Evolutionary conservation across 2,888 invertebrate genomes (phyloP), one percentile per base, ranked within the genome.

Genomic region (Julus scanicus): DNA sequence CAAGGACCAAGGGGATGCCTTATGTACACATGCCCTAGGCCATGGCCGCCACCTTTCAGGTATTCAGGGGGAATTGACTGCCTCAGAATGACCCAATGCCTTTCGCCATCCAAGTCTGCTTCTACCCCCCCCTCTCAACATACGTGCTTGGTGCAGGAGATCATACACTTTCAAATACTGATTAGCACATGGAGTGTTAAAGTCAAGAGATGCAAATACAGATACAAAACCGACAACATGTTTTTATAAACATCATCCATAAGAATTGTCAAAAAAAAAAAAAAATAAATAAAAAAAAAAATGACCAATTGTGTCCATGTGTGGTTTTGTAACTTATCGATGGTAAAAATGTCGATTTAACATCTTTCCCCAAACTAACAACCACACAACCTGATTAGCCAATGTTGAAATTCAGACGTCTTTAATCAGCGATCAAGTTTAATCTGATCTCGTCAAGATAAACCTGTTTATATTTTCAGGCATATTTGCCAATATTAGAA

Each of bases 21-120:
- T 80, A 37, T 80, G 80, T 37, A 80, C 80, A 80, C 80, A 80
- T 20, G 80, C 80, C 80, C 80, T 20, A 20, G 80, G 80, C 37
- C 80, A 80, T 80, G 80, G 37, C 11, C 80, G 80, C 80, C 80
- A 80, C 80, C 80, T 80, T 80, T 29, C 80, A 80, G 80, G 80
- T 80, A 80, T 80, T 80, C 80, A 53, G 80, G 80, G 71, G 80
- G 80, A 80, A 80, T 80, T 80, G 80, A 80, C 80, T 80, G 80
- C 80, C 37, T 29, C 80, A 80, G 37, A 80, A 80, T 80, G 80
- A 80, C 80, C 80, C 71, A 63, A 71, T 71, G 71, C 17, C 63
- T n/a, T 6, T 17, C 63, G 29, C n/a, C 63, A 63, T 53, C n/a
- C 53, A 29, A 29, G 29, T 29, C 29, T 29, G 48, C 48, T 48